Percentiles rank a stretch among this genome's conserved stretches.
These are phyloP conservation scores for Acromyrmex charruanus DNA, from an alignment of 1,140 invertebrate genomes.

Conservation along the genomic window DNA sequence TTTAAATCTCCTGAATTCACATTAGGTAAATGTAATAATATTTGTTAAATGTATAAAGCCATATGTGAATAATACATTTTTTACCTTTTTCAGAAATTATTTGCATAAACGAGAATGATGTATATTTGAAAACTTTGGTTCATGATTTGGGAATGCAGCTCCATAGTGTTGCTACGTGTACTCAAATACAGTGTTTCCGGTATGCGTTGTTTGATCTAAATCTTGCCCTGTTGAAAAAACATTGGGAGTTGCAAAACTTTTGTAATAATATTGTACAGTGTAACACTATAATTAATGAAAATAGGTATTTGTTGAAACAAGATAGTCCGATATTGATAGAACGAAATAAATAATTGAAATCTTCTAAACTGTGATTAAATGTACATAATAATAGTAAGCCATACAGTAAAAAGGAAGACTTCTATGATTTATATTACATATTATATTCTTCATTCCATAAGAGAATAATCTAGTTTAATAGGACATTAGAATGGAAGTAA, in stretches of 20 bases:
- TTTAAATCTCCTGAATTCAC: slow-evolving; percentile 95
- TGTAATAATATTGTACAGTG: slow-evolving; percentile 90
- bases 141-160: slow-evolving; percentile 93
- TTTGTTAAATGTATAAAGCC: slow-evolving; percentile 8
- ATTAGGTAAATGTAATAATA: slow-evolving; percentile 88
- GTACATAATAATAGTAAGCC: slow-evolving; percentile 24
- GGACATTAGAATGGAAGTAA: neutral
- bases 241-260: slow-evolving; percentile 93
- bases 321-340: slow-evolving; percentile 79
- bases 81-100: slow-evolving; percentile 91
- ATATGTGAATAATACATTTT: slow-evolving; percentile 27
- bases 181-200: slow-evolving; percentile 92
- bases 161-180: slow-evolving; percentile 93
- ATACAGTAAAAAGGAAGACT: neutral
- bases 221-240: slow-evolving; percentile 92
- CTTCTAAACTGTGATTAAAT: neutral
- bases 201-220: slow-evolving; percentile 94
- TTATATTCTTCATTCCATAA: neutral
- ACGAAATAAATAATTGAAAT: slow-evolving; percentile 21
- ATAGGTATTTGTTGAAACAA: slow-evolving; percentile 86
- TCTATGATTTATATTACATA: neutral
- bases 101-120: slow-evolving; percentile 93
- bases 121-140: slow-evolving; percentile 91
- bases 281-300: slow-evolving; percentile 86
- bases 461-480: neutral